These are phyloP conservation scores for Tapera naevia DNA, from an alignment of 2,797 vertebrate genomes.

Conservation along the genomic window DNA sequence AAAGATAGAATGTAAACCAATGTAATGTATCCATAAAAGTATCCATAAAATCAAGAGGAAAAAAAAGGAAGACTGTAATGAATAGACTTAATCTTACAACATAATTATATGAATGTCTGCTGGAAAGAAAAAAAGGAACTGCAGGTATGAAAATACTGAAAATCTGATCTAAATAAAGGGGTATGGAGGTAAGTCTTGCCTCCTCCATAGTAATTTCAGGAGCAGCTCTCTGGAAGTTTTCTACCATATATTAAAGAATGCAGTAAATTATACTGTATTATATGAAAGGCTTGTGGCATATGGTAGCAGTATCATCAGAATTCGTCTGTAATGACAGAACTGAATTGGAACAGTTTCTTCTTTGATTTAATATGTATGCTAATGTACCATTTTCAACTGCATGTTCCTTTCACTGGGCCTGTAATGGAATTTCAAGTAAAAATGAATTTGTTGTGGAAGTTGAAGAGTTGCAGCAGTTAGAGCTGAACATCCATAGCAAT, in stretches of 20 bases:
- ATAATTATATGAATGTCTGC: not conserved
- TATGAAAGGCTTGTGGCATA: not conserved
- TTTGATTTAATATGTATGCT: not conserved
- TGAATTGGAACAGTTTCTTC: not conserved
- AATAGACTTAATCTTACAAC: not conserved
- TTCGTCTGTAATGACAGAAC: not conserved
- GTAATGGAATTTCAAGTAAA: not conserved
- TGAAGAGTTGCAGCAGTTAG: not conserved
- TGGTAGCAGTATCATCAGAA: not conserved
- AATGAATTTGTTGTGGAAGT: not conserved
- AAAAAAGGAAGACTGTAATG: not conserved
- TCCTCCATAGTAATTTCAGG: not conserved
- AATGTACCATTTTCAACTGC: not conserved
- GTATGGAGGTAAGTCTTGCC: not conserved
- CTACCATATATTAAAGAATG: not conserved
- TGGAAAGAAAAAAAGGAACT: not conserved
- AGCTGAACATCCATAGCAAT: not conserved
- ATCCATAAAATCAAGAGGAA: too few species aligned
- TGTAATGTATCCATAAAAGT: too few species aligned
- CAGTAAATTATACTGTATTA: not conserved
- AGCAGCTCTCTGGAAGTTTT: not conserved
- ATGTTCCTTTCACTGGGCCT: not conserved
- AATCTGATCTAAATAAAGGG: not conserved
- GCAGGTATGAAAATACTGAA: not conserved
- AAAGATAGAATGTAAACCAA: not conserved